A percentile compares a stretch with the other conserved stretches of the same genome.
These are phyloP conservation scores for Eucidaris tribuloides DNA, from an alignment of 35 echinoderm and acorn worm species.

Conservation along the genomic window DNA sequence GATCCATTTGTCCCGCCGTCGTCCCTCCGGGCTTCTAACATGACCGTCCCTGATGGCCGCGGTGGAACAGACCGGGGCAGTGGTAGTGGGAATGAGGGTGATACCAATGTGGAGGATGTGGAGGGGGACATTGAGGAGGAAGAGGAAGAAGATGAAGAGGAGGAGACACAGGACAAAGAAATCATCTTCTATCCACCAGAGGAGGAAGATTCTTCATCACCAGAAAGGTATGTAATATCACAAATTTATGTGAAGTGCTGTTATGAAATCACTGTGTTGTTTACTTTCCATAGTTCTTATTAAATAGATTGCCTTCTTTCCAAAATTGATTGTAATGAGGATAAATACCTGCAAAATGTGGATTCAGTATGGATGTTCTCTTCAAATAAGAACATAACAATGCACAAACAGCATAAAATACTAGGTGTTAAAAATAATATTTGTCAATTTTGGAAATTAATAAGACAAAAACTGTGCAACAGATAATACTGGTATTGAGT, in stretches of 20 bases:
- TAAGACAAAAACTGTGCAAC: too few relatives aligned
- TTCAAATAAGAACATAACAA: too few relatives aligned
- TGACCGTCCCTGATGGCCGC: neutral
- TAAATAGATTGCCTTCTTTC: too few relatives aligned
- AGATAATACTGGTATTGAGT: too few relatives aligned
- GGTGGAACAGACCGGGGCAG: neutral
- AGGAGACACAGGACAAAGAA: slow-evolving; percentile 36
- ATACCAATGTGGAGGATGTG: slow-evolving; percentile 1
- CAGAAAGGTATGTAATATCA: slow-evolving; percentile 39
- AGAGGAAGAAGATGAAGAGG: slow-evolving; percentile 46
- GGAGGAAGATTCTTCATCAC: slow-evolving; percentile 35
- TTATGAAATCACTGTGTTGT: too few relatives aligned
- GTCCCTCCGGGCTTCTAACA: neutral
- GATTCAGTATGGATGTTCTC: too few relatives aligned
- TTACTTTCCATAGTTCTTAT: too few relatives aligned
- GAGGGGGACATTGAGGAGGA: slow-evolving; percentile 45
- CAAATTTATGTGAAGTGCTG: neutral
- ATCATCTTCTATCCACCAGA: slow-evolving; percentile 68
- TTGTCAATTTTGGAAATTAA: too few relatives aligned
- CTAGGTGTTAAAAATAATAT: too few relatives aligned
- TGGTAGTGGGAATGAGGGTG: slow-evolving; percentile 10
- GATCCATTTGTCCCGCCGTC: slow-evolving; percentile 47
- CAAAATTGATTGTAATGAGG: too few relatives aligned
- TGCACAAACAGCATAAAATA: too few relatives aligned
- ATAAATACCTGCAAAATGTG: too few relatives aligned